Evolutionary conservation across 1,140 invertebrate genomes (phyloP).

Genomic region (Himalopsyche phryganea): DNA sequence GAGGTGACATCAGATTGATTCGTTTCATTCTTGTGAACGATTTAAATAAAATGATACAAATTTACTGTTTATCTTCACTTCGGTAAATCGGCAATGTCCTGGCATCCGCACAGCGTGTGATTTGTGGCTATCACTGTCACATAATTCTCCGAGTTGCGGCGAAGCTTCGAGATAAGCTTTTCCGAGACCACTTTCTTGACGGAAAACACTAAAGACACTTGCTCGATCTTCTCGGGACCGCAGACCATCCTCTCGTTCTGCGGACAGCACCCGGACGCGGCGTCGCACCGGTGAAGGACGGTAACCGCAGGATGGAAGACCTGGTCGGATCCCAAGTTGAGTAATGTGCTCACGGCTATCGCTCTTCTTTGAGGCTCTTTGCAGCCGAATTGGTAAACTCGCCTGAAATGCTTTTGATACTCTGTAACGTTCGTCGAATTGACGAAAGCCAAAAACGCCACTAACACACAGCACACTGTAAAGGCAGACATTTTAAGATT

Average conservation of each 20-base stretch:
- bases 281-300: constrained; percentile 42
- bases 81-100: constrained; percentile 1
- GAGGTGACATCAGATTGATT: no score
- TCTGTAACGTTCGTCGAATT: neutral
- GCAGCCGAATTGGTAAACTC: constrained; percentile 5
- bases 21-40: no score
- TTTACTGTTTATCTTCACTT: constrained; percentile 1
- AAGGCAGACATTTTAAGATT: no score
- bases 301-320: constrained; percentile 38
- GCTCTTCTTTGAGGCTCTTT: constrained; percentile 4
- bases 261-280: constrained; percentile 43
- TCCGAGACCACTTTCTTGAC: constrained; percentile 7
- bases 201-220: constrained; percentile 1
- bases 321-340: constrained; percentile 1
- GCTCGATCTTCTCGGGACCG: constrained; percentile 29
- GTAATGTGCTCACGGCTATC: constrained; percentile 5
- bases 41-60: no score
- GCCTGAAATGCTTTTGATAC: neutral
- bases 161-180: neutral
- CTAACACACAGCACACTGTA: no score
- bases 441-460: no score
- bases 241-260: constrained; percentile 38
- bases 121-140: constrained; percentile 3
- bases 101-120: constrained; percentile 16
- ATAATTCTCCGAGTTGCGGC: constrained; percentile 2